Base-by-base conservation (phyloP, 1,140 invertebrate genomes). In the Ditylenchus dipsaci region DNA sequence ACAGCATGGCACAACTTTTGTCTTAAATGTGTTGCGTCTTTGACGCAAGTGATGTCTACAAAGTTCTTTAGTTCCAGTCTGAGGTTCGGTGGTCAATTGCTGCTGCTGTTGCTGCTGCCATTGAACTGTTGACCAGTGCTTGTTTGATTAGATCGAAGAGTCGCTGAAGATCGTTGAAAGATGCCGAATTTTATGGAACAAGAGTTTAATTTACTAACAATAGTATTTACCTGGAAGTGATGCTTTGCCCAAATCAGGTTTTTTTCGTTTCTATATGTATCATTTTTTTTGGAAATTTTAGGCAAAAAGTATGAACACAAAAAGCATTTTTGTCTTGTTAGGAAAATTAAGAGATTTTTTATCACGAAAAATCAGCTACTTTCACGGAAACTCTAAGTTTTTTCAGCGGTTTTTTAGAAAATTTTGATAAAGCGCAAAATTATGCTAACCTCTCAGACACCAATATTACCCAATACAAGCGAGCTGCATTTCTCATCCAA, bases 401-500 rank as follows among this genome's bases (percentile, higher is more conserved):
- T n/a, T n/a, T n/a, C n/a, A n/a, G n/a, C n/a, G n/a, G n/a, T n/a
- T n/a, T n/a, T n/a, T n/a, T n/a, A n/a, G n/a, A n/a, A n/a, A n/a
- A n/a, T n/a, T 5, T 56, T 23, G 53, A 5, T 3, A 56, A 56
- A 56, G 13, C 13, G 13, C 21, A 56, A 23, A 62, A 62, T 23
- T 38, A 66, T 63, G 13, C 65, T 23, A 33, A 68, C 21, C 45
- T 74, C 42, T 78, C 74, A 19, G 67, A 23, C 21, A 74, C 67
- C 15, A 74, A 65, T 33, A 74, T 45, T 7, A 74, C 33, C 21
- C 19, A 74, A n/a, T 26, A 70, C 43, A 29, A 74, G 26, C 21
- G n/a, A 21, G n/a, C n/a, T n/a, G n/a, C n/a, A 38, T 15, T 63
- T 33, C 8, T 65, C 27, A 13, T 76, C 42, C 3, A 21, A 43